Percentiles rank a stretch among this genome's conserved stretches.
Evolutionary conservation across 2,797 vertebrate species (phyloP).

Genomic region (Aeoliscus strigatus): DNA sequence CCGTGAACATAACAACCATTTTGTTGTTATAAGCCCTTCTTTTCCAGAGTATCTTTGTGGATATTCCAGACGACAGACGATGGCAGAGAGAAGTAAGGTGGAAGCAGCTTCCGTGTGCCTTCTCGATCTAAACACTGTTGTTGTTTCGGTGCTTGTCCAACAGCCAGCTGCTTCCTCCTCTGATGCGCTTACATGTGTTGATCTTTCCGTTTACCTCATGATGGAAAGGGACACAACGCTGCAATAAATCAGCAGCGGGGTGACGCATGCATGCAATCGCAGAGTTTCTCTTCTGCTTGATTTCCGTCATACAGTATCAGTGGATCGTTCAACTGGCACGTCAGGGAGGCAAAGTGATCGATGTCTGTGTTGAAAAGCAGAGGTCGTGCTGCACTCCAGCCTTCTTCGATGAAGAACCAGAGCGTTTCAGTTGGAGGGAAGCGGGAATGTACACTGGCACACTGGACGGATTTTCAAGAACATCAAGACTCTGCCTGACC

Average conservation of each 20-base stretch:
- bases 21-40: conserved; percentile 15
- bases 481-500: conserved; percentile 48
- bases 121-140: conserved; percentile 37
- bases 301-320: neutral
- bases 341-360: conserved; percentile 19
- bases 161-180: conserved; percentile 72
- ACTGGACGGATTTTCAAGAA: conserved; percentile 51
- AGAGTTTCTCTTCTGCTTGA: conserved; percentile 18
- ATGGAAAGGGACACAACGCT: conserved; percentile 59
- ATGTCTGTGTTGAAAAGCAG: conserved; percentile 15
- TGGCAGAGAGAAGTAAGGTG: conserved; percentile 24
- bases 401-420: conserved; percentile 32
- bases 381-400: conserved; percentile 9
- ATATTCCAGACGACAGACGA: conserved; percentile 25
- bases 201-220: conserved; percentile 75
- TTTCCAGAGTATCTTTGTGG: no score
- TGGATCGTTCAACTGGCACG: neutral
- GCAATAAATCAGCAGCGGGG: conserved; percentile 61
- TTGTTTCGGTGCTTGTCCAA: conserved; percentile 56
- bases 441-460: conserved; percentile 44
- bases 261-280: conserved; percentile 37
- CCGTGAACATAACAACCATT: conserved; percentile 14
- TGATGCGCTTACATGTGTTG: conserved; percentile 66
- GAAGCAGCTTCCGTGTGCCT: conserved; percentile 41
- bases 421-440: conserved; percentile 26